Evolutionary conservation across 2,797 vertebrate genomes (phyloP).

Genomic region (Etheostoma nigrum): DNA sequence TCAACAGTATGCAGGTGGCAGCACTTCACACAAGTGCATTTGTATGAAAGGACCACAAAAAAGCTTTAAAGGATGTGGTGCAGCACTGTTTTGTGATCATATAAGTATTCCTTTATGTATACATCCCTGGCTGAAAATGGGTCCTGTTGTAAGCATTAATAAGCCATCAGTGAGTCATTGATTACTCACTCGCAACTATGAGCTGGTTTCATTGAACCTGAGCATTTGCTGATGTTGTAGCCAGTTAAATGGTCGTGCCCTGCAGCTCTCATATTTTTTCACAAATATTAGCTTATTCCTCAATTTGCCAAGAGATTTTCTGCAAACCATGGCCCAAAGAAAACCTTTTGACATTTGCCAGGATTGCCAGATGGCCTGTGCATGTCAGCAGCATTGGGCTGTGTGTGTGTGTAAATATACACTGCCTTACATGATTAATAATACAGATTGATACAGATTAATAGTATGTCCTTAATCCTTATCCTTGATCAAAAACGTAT

Average conservation of each 20-base stretch:
- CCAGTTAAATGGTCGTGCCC: neutral
- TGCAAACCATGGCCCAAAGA: slow-evolving; percentile 31
- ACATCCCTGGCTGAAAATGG: too few relatives aligned
- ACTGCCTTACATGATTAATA: slow-evolving; percentile 1
- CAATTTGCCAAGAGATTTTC: slow-evolving; percentile 40
- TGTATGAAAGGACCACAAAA: too few relatives aligned
- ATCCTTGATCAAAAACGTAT: too few relatives aligned
- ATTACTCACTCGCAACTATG: slow-evolving; percentile 11
- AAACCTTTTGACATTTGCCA: slow-evolving; percentile 59
- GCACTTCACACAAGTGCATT: too few relatives aligned
- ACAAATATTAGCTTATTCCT: slow-evolving; percentile 56
- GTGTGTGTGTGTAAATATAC: neutral
- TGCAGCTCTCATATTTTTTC: slow-evolving; percentile 40
- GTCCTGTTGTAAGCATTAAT: neutral
- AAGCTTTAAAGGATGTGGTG: too few relatives aligned
- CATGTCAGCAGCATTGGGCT: slow-evolving; percentile 20
- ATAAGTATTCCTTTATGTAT: too few relatives aligned
- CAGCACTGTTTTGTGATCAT: too few relatives aligned
- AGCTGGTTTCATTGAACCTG: slow-evolving; percentile 23
- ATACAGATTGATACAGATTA: neutral
- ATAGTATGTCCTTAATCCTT: neutral
- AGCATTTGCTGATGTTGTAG: slow-evolving; percentile 24
- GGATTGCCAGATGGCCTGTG: slow-evolving; percentile 61
- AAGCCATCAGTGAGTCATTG: slow-evolving; percentile 25
- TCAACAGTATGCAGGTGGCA: too few relatives aligned